Percentiles rank a stretch among this genome's conserved stretches.
Evolutionary conservation across 2,797 vertebrate species (phyloP).

Genomic region (Aphelocoma californica): DNA sequence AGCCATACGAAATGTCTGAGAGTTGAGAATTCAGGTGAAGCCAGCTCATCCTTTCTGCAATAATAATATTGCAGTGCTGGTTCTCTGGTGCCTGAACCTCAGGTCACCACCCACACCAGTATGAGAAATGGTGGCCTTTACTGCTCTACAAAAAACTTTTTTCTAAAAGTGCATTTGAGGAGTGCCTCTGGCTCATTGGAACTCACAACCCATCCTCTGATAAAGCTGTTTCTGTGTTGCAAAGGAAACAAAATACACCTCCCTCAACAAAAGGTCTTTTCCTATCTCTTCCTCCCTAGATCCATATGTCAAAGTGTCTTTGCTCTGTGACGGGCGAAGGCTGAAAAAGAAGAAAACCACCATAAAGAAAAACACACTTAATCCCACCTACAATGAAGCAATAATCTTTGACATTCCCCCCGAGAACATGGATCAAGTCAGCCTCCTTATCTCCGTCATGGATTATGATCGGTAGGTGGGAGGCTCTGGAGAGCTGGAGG

Average conservation of each 20-base stretch:
- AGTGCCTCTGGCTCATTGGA: background rate
- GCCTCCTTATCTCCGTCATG: constrained; percentile 96
- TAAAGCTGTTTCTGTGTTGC: background rate
- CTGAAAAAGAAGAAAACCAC: constrained; percentile 99
- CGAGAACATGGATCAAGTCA: constrained; percentile 98
- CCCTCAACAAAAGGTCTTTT: background rate
- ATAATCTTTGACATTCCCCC: constrained; percentile 99
- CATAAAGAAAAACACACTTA: constrained; percentile 97
- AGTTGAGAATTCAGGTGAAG: background rate
- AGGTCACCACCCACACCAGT: background rate
- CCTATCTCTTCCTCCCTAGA: constrained; percentile 72
- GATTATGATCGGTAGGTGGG: constrained; percentile 92
- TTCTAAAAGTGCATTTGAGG: background rate
- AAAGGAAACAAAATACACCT: background rate
- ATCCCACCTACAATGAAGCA: constrained; percentile 97
- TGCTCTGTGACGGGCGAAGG: constrained; percentile 92
- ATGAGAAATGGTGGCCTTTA: background rate
- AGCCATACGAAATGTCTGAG: background rate
- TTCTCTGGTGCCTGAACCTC: background rate
- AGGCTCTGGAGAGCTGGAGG: background rate
- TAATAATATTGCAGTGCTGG: background rate
- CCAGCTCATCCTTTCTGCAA: background rate
- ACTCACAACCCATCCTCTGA: background rate
- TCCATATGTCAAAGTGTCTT: constrained; percentile 97
- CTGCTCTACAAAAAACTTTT: background rate